phyloP scores from a whole-genome alignment of 2,113 vertebrate genomes.

The Plecturocebus donacophilus region DNA sequence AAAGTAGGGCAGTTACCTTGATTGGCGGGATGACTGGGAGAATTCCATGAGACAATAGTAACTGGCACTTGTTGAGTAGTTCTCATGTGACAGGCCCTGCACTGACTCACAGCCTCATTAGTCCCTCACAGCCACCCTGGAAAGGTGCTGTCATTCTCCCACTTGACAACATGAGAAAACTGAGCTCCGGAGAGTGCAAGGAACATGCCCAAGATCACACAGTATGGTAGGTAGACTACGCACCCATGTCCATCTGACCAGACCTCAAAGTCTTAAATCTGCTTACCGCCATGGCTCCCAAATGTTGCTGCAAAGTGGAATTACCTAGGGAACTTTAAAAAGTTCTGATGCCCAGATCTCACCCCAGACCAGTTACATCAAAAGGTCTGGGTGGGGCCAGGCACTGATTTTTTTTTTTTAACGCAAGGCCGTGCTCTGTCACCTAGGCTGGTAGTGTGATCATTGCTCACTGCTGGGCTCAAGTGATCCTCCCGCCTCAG shows the following conservation, averaged over 20 bases:
- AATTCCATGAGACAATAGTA: background rate
- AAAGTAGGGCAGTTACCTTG: background rate
- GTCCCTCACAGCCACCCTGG: background rate
- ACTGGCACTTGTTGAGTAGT: background rate
- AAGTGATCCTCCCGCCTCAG: too few species aligned
- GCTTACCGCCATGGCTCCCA: background rate
- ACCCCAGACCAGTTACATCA: background rate
- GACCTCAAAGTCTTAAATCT: background rate
- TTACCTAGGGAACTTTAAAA: background rate
- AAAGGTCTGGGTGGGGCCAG: background rate
- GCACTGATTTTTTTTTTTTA: background rate
- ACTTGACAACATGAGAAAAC: background rate
- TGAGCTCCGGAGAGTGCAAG: background rate
- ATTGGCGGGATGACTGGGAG: background rate
- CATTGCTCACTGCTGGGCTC: too few species aligned
- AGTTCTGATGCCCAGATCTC: background rate
- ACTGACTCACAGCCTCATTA: background rate
- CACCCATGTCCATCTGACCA: background rate
- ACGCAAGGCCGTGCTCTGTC: too few species aligned
- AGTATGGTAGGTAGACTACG: background rate
- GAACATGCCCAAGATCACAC: background rate
- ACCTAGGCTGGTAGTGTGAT: too few species aligned
- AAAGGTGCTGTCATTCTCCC: background rate
- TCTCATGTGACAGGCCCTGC: background rate
- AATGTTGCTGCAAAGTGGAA: slow-evolving; percentile 45